Percentiles rank a stretch among this genome's conserved stretches.
phyloP scores from a whole-genome alignment of 2,113 vertebrate species.

The Cryptomyrus ogoouensis region DNA sequence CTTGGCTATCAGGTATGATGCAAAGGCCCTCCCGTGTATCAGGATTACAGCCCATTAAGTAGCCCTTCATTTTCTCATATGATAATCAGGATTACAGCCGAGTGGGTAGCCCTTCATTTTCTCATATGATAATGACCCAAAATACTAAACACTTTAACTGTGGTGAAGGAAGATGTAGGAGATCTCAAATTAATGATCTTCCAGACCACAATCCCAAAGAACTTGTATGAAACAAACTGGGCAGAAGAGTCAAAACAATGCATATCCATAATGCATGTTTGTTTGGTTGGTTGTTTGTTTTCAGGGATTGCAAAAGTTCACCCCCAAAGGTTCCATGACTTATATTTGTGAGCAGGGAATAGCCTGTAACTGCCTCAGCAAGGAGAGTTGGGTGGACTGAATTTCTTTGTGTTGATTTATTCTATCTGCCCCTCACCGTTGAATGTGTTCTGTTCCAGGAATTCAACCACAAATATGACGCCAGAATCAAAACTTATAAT shows the following conservation, averaged over 20 bases:
- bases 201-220: background rate
- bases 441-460: background rate
- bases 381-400: background rate
- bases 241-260: background rate
- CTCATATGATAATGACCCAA: no score
- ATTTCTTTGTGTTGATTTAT: background rate
- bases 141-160: no score
- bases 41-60: no score
- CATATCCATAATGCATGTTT: background rate
- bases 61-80: no score
- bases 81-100: no score
- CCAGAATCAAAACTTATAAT: background rate
- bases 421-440: background rate
- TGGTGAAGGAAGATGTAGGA: background rate
- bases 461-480: background rate
- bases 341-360: background rate
- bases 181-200: background rate
- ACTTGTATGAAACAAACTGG: background rate
- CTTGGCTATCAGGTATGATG: no score
- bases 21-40: no score
- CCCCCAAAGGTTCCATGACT: background rate
- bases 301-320: background rate
- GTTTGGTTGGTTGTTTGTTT: background rate
- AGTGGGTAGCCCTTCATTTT: no score
- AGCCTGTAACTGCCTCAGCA: background rate